These are phyloP conservation scores for Cebus imitator DNA, from an alignment of 2,113 vertebrate genomes.

Conservation along the genomic window DNA sequence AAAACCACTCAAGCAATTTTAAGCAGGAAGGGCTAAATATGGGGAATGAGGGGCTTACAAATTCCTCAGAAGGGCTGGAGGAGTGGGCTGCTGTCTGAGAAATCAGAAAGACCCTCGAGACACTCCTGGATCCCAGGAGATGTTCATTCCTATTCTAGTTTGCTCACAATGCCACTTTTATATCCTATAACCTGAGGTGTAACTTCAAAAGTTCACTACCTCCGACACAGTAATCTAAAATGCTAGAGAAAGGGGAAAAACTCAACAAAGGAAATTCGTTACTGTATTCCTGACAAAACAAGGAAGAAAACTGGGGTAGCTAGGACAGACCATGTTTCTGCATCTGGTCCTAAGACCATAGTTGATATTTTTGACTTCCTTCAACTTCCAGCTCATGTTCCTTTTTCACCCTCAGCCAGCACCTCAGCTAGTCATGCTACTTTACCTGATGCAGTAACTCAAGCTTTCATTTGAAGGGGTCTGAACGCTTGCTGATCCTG, in stretches of 20 bases:
- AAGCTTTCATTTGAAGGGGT: not conserved
- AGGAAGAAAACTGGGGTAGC: not conserved
- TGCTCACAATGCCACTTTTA: not conserved
- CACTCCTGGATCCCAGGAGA: not conserved
- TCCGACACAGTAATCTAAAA: not conserved
- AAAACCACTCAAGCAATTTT: not conserved
- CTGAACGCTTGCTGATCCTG: not conserved
- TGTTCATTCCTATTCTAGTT: not conserved
- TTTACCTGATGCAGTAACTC: not conserved
- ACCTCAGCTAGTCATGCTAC: not conserved
- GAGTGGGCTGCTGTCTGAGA: not conserved
- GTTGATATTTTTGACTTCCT: slow-evolving; percentile 13
- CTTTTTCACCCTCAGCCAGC: not conserved
- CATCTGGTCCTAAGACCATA: not conserved
- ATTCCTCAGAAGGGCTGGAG: not conserved
- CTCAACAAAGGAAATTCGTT: not conserved
- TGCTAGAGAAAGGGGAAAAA: not conserved
- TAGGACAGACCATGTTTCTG: not conserved
- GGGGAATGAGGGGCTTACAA: not conserved
- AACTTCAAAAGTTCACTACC: not conserved
- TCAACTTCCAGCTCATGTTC: not conserved
- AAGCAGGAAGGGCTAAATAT: not conserved
- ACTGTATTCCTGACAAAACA: not conserved
- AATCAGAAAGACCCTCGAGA: not conserved
- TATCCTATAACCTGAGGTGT: not conserved